Conservation (phyloP, 2,113 vertebrate species). For the Chamaetylas fuelleborni region DNA sequence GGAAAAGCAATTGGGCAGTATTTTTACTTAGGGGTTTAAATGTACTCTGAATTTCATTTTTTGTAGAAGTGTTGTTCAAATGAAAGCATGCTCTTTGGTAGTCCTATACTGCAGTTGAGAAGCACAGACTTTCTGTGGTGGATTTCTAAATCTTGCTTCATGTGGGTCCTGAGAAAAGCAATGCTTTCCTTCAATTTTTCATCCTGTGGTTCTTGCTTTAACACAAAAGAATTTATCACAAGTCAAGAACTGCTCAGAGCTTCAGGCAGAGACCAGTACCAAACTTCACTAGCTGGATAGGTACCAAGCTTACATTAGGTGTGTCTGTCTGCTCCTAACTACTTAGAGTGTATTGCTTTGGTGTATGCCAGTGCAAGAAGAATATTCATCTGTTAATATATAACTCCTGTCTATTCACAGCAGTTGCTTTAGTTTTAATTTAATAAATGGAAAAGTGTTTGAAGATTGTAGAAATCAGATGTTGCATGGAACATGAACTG, state of each 20-base stretch:
- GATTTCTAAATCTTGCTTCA: neutral
- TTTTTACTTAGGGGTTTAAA: neutral
- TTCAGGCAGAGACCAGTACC: neutral
- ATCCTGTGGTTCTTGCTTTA: neutral
- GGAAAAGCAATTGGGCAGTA: neutral
- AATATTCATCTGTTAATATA: neutral
- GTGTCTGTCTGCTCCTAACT: neutral
- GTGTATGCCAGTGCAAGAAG: neutral
- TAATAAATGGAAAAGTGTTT: neutral
- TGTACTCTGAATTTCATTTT: neutral
- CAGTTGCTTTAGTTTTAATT: neutral
- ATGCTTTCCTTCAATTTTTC: neutral
- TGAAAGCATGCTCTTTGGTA: neutral
- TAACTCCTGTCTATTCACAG: neutral
- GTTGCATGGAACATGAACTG: neutral
- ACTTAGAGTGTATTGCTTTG: neutral
- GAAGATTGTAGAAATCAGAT: neutral
- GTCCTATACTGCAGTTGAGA: neutral
- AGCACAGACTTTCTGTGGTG: neutral
- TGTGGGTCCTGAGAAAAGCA: neutral
- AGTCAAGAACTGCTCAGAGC: neutral
- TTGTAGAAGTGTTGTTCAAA: neutral
- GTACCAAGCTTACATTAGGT: neutral
- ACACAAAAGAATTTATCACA: neutral
- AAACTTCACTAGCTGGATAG: neutral